Percentiles rank a stretch among this genome's conserved stretches.
Conservation (phyloP, 2,888 invertebrate genomes). For the Allacma fusca region DNA sequence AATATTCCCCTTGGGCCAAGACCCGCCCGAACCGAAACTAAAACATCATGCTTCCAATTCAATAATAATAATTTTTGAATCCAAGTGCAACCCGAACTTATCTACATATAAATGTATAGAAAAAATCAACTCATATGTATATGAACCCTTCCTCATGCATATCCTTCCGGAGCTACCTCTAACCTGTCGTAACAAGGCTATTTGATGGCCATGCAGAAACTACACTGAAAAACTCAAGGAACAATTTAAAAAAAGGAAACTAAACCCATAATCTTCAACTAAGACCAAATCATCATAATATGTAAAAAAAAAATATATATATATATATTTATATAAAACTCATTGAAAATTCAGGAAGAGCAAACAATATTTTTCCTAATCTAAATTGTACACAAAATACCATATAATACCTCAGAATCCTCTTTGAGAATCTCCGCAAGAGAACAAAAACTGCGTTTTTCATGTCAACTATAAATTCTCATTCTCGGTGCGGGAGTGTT, state of each 20-base stretch:
- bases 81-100: neutral
- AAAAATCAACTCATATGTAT: neutral
- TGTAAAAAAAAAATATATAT: neutral
- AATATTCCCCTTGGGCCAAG: neutral
- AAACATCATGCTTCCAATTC: neutral
- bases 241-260: slow-evolving; percentile 18
- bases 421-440: slow-evolving; percentile 31
- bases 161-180: neutral
- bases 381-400: slow-evolving; percentile 34
- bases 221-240: neutral
- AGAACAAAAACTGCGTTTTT: slow-evolving; percentile 22
- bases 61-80: neutral
- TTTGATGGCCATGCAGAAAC: neutral
- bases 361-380: slow-evolving; percentile 23
- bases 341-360: slow-evolving; percentile 5
- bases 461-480: neutral
- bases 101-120: neutral
- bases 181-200: neutral
- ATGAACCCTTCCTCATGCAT: neutral
- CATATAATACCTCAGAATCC: slow-evolving; percentile 39
- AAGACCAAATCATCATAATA: too few relatives aligned
- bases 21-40: neutral
- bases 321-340: slow-evolving; percentile 12
- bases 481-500: neutral
- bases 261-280: neutral